phyloP scores from a whole-genome alignment of 2,113 vertebrate genomes.

The Callopanchax toddi region DNA sequence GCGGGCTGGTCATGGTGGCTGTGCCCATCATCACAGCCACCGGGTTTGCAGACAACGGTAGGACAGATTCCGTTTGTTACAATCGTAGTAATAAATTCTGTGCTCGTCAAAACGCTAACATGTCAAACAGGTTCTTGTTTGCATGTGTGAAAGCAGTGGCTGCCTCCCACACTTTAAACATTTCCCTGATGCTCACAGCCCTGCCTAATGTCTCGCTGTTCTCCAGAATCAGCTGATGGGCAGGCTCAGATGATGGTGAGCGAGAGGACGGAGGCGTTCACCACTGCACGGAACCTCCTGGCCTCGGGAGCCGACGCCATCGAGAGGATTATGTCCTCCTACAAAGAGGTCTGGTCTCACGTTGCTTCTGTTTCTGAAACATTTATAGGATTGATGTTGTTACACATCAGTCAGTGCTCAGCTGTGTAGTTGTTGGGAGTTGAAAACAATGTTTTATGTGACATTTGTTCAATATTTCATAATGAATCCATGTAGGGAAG shows the following conservation, averaged over 20 bases:
- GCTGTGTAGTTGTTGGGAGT: too few species aligned
- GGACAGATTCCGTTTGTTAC: too few species aligned
- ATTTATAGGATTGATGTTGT: too few species aligned
- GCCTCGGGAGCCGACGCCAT: conserved; percentile 95
- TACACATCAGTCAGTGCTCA: too few species aligned
- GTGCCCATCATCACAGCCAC: conserved; percentile 98
- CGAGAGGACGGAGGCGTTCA: conserved; percentile 97
- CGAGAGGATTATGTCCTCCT: conserved; percentile 99
- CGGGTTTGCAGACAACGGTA: conserved; percentile 95
- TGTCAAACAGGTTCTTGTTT: conserved; percentile 11
- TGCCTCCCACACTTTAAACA: conserved; percentile 18
- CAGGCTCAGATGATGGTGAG: conserved; percentile 93
- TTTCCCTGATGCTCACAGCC: too few species aligned
- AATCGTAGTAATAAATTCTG: too few species aligned
- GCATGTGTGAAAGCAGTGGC: conserved; percentile 28
- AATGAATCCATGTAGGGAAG: too few species aligned
- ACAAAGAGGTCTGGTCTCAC: conserved; percentile 85
- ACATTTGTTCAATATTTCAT: too few species aligned
- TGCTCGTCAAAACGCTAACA: not conserved
- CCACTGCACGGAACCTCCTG: conserved; percentile 95
- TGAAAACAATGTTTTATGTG: too few species aligned
- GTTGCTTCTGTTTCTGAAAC: not conserved
- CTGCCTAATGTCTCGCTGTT: not conserved
- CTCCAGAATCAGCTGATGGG: conserved; percentile 87
- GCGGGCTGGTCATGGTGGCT: conserved; percentile 96